phyloP scores from a whole-genome alignment of 2,888 invertebrate genomes.

The Cephus spinipes region DNA sequence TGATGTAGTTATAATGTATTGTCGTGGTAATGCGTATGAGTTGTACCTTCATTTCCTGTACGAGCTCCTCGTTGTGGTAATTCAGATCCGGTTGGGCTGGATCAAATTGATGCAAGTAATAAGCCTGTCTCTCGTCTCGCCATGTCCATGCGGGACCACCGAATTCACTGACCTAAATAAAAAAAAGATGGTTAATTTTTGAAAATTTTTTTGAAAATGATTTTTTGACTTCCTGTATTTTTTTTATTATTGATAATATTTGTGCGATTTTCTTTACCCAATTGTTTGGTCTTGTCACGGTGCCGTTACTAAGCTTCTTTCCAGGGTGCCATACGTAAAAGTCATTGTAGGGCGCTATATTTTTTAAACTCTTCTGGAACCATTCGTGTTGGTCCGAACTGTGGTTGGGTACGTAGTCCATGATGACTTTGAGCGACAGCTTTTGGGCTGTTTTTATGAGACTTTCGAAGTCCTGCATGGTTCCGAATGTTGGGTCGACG shows the following conservation, averaged over 20 bases:
- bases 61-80: slow-evolving; percentile 71
- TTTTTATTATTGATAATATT: neutral
- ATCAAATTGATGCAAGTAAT: slow-evolving; percentile 84
- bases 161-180: slow-evolving; percentile 72
- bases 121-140: slow-evolving; percentile 74
- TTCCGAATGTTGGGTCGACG: slow-evolving; percentile 79
- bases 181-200: slow-evolving; percentile 16
- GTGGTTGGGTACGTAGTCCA: slow-evolving; percentile 80
- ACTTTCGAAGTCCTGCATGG: slow-evolving; percentile 76
- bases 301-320: slow-evolving; percentile 62
- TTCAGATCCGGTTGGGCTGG: slow-evolving; percentile 84
- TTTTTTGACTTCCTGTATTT: slow-evolving; percentile 4
- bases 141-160: slow-evolving; percentile 81
- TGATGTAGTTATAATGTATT: too few species aligned
- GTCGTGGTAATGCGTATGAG: too few species aligned
- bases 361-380: slow-evolving; percentile 77
- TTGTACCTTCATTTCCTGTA: slow-evolving; percentile 74
- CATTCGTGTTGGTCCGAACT: slow-evolving; percentile 81
- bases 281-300: slow-evolving; percentile 76
- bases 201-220: neutral
- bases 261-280: slow-evolving; percentile 71
- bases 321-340: slow-evolving; percentile 85
- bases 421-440: slow-evolving; percentile 65
- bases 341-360: slow-evolving; percentile 74
- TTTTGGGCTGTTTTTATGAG: slow-evolving; percentile 70